These are phyloP conservation scores for Raja brachyura DNA, from an alignment of 2,113 vertebrate genomes.

Conservation along the genomic window DNA sequence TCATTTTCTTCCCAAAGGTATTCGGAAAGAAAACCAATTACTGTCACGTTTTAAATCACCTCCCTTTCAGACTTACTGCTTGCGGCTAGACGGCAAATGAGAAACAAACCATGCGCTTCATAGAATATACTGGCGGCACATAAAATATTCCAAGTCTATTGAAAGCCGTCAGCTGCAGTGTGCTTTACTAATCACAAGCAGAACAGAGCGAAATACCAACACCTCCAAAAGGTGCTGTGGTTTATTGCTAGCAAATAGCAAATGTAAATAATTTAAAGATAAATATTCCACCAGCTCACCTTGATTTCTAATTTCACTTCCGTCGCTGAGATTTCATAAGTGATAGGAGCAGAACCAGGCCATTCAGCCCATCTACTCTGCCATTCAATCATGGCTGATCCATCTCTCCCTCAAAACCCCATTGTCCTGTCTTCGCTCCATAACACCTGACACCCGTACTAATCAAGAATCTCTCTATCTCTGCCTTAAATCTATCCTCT, in stretches of 20 bases:
- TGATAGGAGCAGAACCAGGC: too few species aligned
- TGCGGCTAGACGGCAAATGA: not conserved
- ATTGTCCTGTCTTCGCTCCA: too few species aligned
- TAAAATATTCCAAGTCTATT: not conserved
- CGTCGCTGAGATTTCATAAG: not conserved
- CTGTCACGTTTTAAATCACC: constrained; percentile 21
- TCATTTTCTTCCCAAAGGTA: constrained; percentile 9
- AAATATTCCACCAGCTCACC: too few species aligned
- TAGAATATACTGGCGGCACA: not conserved
- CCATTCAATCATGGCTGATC: too few species aligned
- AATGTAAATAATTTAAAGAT: not conserved
- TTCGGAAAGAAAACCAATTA: constrained; percentile 23
- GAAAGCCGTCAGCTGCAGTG: not conserved
- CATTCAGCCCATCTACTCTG: too few species aligned
- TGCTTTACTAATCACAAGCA: not conserved
- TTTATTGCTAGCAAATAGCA: not conserved
- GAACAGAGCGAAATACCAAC: not conserved
- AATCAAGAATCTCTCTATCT: too few species aligned
- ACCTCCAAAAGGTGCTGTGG: too few species aligned
- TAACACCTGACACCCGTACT: too few species aligned
- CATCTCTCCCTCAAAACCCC: too few species aligned
- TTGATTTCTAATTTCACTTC: not conserved
- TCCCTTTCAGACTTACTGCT: constrained; percentile 11
- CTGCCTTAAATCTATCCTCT: too few species aligned
- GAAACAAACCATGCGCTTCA: not conserved